Conservation (phyloP, 2,113 vertebrate species). For the Anas platyrhynchos region DNA sequence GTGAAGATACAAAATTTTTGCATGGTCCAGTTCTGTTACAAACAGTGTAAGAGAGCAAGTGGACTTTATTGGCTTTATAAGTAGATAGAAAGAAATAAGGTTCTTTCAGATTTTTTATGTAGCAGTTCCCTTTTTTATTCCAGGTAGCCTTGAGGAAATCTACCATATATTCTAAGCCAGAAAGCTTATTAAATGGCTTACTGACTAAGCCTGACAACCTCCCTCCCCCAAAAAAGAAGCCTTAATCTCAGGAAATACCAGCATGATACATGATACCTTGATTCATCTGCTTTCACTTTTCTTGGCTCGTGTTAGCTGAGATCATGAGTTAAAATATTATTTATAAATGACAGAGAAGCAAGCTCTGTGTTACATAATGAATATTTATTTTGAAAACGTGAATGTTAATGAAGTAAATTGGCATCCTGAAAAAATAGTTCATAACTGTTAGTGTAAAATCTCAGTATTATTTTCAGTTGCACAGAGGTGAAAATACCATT, state of each 20-base stretch:
- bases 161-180: background rate
- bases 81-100: background rate
- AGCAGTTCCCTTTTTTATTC: background rate
- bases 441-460: background rate
- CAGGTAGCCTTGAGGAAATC: background rate
- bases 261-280: slow-evolving; percentile 10
- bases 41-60: background rate
- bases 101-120: slow-evolving; percentile 1
- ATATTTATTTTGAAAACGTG: slow-evolving; percentile 7
- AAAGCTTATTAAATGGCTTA: background rate
- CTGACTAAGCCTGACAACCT: background rate
- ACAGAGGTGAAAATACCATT: background rate
- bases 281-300: slow-evolving; percentile 4
- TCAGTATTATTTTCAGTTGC: background rate
- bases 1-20: background rate
- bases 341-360: background rate
- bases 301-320: background rate
- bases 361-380: background rate
- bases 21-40: background rate
- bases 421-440: background rate
- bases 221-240: background rate
- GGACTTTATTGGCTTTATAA: background rate
- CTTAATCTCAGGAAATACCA: background rate
- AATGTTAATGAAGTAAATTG: background rate
- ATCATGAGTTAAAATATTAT: background rate